Conservation (phyloP, 2,888 invertebrate genomes). For the Agelastica alni region DNA sequence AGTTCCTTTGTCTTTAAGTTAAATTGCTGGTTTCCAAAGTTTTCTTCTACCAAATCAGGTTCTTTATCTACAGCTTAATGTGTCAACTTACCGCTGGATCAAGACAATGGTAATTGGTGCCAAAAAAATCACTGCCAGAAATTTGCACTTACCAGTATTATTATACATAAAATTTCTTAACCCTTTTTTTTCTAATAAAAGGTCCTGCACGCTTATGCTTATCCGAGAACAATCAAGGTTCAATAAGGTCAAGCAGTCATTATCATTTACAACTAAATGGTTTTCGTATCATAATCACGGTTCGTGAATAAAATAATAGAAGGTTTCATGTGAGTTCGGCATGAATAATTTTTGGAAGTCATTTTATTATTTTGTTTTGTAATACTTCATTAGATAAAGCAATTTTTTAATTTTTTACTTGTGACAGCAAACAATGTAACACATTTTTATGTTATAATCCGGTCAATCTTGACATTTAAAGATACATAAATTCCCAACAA, state of each 20-base stretch:
- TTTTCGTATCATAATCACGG: conserved; percentile 33
- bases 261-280: conserved; percentile 33
- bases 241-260: conserved; percentile 35
- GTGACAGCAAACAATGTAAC: not conserved
- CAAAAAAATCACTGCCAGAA: too few species aligned
- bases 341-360: conserved; percentile 19
- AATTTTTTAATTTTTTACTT: not conserved
- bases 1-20: too few species aligned
- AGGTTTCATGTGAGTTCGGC: conserved; percentile 32
- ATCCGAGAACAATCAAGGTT: conserved; percentile 38
- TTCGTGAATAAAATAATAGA: conserved; percentile 30
- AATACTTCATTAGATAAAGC: not conserved
- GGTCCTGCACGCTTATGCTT: conserved; percentile 29
- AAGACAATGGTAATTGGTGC: too few species aligned
- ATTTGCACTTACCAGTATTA: too few species aligned
- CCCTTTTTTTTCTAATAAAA: not conserved
- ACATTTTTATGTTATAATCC: too few species aligned
- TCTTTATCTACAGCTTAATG: too few species aligned
- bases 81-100: too few species aligned
- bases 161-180: too few species aligned
- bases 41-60: too few species aligned
- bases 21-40: too few species aligned
- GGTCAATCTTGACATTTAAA: too few species aligned
- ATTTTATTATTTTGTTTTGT: not conserved
- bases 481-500: too few species aligned